These are phyloP conservation scores for Agrotis exclamationis DNA, from an alignment of 2,888 invertebrate genomes.

Conservation along the genomic window DNA sequence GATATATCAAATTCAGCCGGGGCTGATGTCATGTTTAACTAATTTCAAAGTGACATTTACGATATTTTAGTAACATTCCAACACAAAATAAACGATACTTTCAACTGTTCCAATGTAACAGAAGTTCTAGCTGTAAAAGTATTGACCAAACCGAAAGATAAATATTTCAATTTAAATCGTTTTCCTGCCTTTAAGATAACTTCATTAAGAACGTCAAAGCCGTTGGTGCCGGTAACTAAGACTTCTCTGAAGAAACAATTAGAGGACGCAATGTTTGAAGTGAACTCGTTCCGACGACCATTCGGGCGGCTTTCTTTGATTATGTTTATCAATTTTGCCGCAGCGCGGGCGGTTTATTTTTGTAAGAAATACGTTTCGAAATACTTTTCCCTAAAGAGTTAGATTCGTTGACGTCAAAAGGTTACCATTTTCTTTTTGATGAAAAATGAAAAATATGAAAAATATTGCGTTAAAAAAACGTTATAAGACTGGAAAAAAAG, in stretches of 20 bases:
- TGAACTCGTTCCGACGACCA: constrained; percentile 35
- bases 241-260: constrained; percentile 49
- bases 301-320: constrained; percentile 34
- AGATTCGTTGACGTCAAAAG: too few species aligned
- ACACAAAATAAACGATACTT: background rate
- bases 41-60: background rate
- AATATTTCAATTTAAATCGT: constrained; percentile 44
- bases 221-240: constrained; percentile 42
- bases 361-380: constrained; percentile 8
- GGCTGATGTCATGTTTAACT: too few species aligned
- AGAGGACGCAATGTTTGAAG: constrained; percentile 46
- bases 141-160: constrained; percentile 23
- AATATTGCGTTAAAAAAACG: too few species aligned
- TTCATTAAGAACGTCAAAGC: constrained; percentile 54
- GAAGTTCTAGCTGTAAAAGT: constrained; percentile 1
- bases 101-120: background rate
- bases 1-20: too few species aligned
- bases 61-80: background rate
- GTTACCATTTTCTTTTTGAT: too few species aligned
- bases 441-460: too few species aligned
- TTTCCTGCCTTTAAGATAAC: constrained; percentile 29
- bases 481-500: too few species aligned
- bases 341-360: constrained; percentile 14
- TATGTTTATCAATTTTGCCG: constrained; percentile 37
- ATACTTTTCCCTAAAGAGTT: constrained; percentile 7